Conservation (phyloP, 2,888 invertebrate genomes). For the Andrena dorsata region DNA sequence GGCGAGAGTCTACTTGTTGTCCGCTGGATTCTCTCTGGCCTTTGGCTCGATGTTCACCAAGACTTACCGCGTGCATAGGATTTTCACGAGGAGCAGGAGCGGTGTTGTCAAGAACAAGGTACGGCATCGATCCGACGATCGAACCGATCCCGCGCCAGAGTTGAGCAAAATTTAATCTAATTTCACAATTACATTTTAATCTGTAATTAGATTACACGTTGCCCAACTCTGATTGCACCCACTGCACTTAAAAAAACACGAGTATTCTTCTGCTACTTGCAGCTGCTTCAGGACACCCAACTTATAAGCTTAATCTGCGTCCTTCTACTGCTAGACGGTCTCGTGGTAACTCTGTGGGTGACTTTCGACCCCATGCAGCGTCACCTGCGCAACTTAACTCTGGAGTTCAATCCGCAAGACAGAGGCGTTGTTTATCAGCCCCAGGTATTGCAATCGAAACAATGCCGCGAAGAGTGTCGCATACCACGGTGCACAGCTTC, state of each 20-base stretch:
- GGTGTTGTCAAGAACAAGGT: constrained; percentile 95
- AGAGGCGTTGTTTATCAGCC: constrained; percentile 94
- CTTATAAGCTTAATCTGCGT: constrained; percentile 94
- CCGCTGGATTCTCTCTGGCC: constrained; percentile 95
- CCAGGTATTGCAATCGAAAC: constrained; percentile 87
- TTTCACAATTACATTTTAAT: too few species aligned
- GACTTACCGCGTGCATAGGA: constrained; percentile 96
- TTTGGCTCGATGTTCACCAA: constrained; percentile 98
- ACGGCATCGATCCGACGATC: not conserved
- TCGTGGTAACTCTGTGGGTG: constrained; percentile 94
- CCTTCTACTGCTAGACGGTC: constrained; percentile 92
- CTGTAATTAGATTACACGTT: too few species aligned
- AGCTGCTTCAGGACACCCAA: constrained; percentile 95
- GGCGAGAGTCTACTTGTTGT: constrained; percentile 94
- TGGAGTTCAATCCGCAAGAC: constrained; percentile 91
- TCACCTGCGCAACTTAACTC: constrained; percentile 92
- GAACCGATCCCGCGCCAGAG: not conserved
- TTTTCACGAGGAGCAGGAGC: constrained; percentile 93
- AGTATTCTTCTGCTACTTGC: constrained; percentile 60
- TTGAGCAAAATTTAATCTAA: too few species aligned
- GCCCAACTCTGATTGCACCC: not conserved
- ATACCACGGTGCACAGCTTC: not conserved
- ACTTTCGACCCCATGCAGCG: constrained; percentile 94
- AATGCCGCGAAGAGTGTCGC: not conserved
- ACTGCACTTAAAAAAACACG: not conserved